Evolutionary conservation across 92 coral and sea anemone genomes (phyloP).

Genomic region (Phymanthus crucifer): DNA sequence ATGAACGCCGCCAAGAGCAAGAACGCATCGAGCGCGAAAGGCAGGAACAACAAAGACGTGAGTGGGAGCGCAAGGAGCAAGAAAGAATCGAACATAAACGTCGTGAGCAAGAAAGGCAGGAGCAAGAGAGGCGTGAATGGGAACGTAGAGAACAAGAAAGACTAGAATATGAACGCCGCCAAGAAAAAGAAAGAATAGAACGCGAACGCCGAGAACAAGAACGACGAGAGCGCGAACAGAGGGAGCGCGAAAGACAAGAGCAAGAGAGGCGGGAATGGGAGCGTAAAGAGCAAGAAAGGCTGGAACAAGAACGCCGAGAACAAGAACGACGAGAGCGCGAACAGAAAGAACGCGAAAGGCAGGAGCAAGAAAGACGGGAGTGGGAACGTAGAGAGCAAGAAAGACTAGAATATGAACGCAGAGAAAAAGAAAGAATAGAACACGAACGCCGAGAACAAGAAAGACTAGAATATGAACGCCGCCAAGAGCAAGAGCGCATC

Average conservation of each 20-base stretch:
- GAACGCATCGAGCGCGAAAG: too few species aligned
- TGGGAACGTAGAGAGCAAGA: neutral
- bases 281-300: neutral
- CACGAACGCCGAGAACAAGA: neutral
- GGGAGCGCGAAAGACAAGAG: neutral
- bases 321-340: conserved; percentile 9
- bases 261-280: neutral
- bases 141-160: conserved; percentile 8
- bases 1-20: neutral
- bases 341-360: conserved; percentile 2
- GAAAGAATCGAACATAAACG: too few species aligned
- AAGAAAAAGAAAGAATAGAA: conserved; percentile 6
- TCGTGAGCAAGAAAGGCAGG: neutral
- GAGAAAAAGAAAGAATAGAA: neutral
- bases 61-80: neutral
- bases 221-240: neutral
- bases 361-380: conserved; percentile 7
- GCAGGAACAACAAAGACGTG: neutral
- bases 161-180: neutral
- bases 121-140: neutral
- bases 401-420: neutral
- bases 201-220: neutral
- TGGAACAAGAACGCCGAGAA: neutral
- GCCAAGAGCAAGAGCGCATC: neutral
- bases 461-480: neutral